phyloP scores from a whole-genome alignment of 2,888 invertebrate species.

The Amiota communis region DNA sequence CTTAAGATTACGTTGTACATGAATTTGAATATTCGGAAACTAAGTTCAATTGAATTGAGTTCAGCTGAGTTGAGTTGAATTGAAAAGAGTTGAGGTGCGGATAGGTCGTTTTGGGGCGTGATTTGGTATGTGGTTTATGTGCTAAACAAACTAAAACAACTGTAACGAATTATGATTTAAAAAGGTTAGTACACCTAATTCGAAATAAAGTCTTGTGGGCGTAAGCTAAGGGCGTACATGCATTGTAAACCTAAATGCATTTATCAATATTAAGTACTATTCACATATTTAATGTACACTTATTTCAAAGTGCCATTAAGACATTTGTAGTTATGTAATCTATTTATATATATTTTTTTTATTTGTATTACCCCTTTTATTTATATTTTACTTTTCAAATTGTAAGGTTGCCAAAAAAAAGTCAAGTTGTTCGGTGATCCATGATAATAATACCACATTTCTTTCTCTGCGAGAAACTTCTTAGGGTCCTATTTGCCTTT shows the following conservation, averaged over 20 bases:
- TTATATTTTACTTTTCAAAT: no score
- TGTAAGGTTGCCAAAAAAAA: no score
- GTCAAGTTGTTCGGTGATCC: no score
- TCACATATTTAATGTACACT: no score
- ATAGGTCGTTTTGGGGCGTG: not conserved
- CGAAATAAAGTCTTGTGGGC: not conserved
- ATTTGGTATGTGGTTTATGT: not conserved
- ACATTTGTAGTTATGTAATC: no score
- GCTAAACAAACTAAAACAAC: constrained; percentile 12
- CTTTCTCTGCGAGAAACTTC: no score
- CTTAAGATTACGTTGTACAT: constrained; percentile 19
- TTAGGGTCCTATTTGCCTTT: no score
- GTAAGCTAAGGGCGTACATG: not conserved
- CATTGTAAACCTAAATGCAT: constrained; percentile 4
- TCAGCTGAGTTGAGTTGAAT: not conserved
- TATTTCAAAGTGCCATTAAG: not conserved
- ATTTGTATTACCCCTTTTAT: no score
- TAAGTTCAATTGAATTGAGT: not conserved
- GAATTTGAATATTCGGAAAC: constrained; percentile 5
- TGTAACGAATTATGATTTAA: constrained; percentile 18
- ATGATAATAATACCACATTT: no score
- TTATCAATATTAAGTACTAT: not conserved
- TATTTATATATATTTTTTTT: no score
- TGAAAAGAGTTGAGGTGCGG: not conserved
- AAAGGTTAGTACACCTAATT: constrained; percentile 1